Evolutionary conservation across 2,797 vertebrate species (phyloP), one percentile per base, ranked within the genome.

Genomic region (Botia almorhae): DNA sequence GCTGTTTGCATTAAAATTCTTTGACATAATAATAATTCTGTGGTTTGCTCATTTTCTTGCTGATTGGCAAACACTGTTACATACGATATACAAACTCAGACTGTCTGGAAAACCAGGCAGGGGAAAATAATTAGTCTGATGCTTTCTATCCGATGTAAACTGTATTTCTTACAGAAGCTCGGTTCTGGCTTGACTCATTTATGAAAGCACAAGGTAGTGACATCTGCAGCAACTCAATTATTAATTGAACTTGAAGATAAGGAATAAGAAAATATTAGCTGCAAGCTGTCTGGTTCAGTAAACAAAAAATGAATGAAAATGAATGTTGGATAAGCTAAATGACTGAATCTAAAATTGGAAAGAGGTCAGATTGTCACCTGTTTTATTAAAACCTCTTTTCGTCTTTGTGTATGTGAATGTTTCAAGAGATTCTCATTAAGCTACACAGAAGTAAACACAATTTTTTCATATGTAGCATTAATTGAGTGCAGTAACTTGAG

Each of bases 201-300:
- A 26, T 55, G 63, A 43, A 67, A 65, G 51, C 63, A 67, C 29
- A 51, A 76, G 29, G 29, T 51, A 14, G 60, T 7, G 26, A 36
- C 73, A 75, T 75, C 60, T 75, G 60, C 46, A 67, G 63, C n/a
- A 17, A 39, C 61, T 23, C 29, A 7, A 65, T 53, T 19, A 75
- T 67, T 67, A 43, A 68, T 33, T 68, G 13, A 76, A 76, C 74
- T 76, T 68, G 19, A 76, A 76, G 50, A 76, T 5, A 39, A 68
- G 14, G 14, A 58, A 33, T 46, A 46, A 46, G 51, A 76, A 76
- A 76, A 68, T 56, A 76, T 68, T 13, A 76, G 48, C 48, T 23
- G 29, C 74, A 23, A 53, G 74, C 51, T 76, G 51, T 68, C 33
- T 55, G 39, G 19, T 68, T 76, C 33, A 76, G 63, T 67, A 65